Base-by-base conservation (phyloP, 1,140 invertebrate species). In the Cherax quadricarinatus region DNA sequence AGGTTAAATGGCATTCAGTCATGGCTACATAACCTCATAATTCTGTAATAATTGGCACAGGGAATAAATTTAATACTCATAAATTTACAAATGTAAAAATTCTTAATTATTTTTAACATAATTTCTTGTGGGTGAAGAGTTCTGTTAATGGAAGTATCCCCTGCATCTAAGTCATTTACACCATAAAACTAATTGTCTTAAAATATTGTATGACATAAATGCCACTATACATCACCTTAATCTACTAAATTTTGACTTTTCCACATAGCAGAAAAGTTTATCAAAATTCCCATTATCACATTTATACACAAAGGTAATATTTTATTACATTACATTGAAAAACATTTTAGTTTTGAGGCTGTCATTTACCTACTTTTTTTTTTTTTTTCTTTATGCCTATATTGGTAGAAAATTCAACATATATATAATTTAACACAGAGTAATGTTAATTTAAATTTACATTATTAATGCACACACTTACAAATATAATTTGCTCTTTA, bases 1-100 rank as follows among this genome's bases (percentile, higher is more conserved):
- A 75, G n/a, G 12, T 75, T n/a, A 75, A 75, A 75, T 75, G 70
- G 70, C 70, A 75, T 75, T 75, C 24, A 75, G 24, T 30, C 24
- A 75, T 75, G 70, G 53, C 14, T 57, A 5, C 53, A 1, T 57
- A 14, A 57, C 1, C 53, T 10, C 1, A 14, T 57, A 10, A 57
- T 10, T 57, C 9, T 57, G 9, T 57, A 57, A 57, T 57, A 57
- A 3, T 10, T 30, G 1, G 7, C 24, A 66, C 18, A 18, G 62
- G 5, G 5, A 66, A 18, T 18, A 66, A 66, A 21, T 66, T 66
- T 66, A 66, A 66, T 66, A 5, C 24, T 10, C 24, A 75, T 75
- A 75, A 75, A 30, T 75, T 70, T 70, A 6, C 9, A 7, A 30
- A 30, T 30, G 3, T 75, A 75, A 75, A 75, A 75, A 75, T 18